Evolutionary conservation across 2,797 vertebrate genomes (phyloP), one percentile per base, ranked within the genome.

Genomic region (Lagorchestes hirsutus): DNA sequence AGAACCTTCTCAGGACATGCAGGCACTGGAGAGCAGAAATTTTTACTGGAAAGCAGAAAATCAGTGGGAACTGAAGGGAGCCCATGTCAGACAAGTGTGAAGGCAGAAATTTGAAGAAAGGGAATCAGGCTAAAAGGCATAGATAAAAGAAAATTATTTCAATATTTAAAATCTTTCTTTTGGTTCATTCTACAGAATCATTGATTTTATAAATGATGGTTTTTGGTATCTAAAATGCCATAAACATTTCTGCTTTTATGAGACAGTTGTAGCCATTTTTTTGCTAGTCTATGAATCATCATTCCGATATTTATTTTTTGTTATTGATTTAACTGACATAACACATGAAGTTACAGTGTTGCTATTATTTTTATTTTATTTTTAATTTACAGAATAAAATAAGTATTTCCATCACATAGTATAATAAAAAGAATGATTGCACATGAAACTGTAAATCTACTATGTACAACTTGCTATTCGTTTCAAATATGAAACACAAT

Each of bases 261-360:
- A 46, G 74, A 50, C 16, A 67, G 67, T 87, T 90, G 55, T 93
- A 92, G 31, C 28, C 24, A 55, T 29, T 90, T 93, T 90, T 31
- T 94, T 94, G 14, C 50, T 10, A 55, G 1, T n/a, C 34, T 67
- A 91, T 54, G 52, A 50, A 90, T 34, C 2, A 31, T 90, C 92
- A 27, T 67, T 56, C n/a, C 59, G 29, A 6, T 50, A 93, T 92
- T 59, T 55, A 31, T 24, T 46, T 67, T 87, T 46, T 50, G 22
- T 93, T 95, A 31, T 92, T 94, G 50, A 55, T 97, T 95, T 90
- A 24, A 96, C 14, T 18, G 58, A 93, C n/a, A 22, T 3, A 93
- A 52, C 46, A 55, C 16, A 93, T 92, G 93, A 97, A n/a, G 91
- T 27, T 10, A 67, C 1, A 92, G 1, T 5, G 24, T 67, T 54